Percentiles rank a stretch among this genome's conserved stretches.
Conservation (phyloP, 1,140 invertebrate species). For the Ceratoteleas bidentatus region DNA sequence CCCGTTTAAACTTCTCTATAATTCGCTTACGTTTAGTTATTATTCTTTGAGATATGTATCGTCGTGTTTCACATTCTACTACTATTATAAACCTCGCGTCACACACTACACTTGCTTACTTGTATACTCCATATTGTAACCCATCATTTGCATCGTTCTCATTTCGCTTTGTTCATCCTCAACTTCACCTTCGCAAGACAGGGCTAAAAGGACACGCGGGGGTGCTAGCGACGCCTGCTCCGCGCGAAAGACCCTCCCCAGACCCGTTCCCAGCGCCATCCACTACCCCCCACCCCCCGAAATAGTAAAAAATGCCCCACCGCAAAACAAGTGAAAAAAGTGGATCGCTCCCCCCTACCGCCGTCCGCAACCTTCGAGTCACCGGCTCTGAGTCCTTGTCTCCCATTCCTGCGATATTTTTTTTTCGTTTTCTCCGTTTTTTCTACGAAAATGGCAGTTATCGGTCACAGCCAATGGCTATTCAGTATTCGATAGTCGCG, state of each 20-base stretch:
- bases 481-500: constrained; percentile 77
- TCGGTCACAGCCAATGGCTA: constrained; percentile 82
- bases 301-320: too few species aligned
- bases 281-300: not conserved
- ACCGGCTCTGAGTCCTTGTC: too few species aligned
- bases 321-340: constrained; percentile 12
- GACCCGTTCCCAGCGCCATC: constrained; percentile 11
- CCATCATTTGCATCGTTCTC: too few species aligned
- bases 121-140: constrained; percentile 21
- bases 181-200: constrained; percentile 32
- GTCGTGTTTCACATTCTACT: constrained; percentile 75
- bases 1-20: constrained; percentile 68
- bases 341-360: constrained; percentile 6
- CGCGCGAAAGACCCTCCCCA: constrained; percentile 9
- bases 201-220: constrained; percentile 19
- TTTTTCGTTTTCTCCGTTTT: constrained; percentile 67
- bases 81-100: constrained; percentile 58
- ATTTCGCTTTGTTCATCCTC: too few species aligned
- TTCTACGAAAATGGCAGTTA: constrained; percentile 81
- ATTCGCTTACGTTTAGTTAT: constrained; percentile 80
- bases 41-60: constrained; percentile 82
- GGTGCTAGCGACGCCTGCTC: constrained; percentile 37
- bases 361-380: constrained; percentile 20
- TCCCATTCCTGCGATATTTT: constrained; percentile 24
- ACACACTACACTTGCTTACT: constrained; percentile 57